Base-by-base conservation (phyloP, 2,888 invertebrate genomes). In the Rotaria socialis region DNA sequence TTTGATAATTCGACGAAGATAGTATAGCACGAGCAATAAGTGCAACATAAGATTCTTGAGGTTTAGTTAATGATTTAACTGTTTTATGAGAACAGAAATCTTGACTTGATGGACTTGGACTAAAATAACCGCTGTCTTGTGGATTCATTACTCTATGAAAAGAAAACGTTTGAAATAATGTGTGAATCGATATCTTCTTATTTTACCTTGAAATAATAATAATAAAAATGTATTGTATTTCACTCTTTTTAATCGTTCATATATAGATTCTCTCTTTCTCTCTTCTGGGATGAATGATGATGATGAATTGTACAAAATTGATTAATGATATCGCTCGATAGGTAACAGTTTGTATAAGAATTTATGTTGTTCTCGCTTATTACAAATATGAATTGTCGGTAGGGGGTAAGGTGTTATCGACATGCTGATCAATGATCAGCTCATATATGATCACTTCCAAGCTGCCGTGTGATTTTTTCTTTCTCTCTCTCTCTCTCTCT, bases 71-170 rank as follows among this genome's bases (percentile, higher is more conserved):
- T 67, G 67, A 0, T 67, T 27, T 67, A 10, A 35, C 3, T 1
- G 14, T 67, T 35, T 67, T 14, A 67, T 35, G 67, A 27, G 35
- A 41, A 67, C 67, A 67, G 3, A 35, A 35, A 85, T 35, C 35
- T n/a, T 84, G 60, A 41, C 50, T 85, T 58, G 85, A 52, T 75
- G 74, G 74, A 74, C 85, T 85, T 35, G 74, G 35, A 85, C 47
- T 55, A 11, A 85, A 86, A 85, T 86, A 86, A 35, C 43, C 43
- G 16, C 67, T 60, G 27, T 85, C 86, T 43, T 86, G 85, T 85
- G 60, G 35, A 67, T 67, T 35, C 67, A 67, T 67, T 35, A 4
- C 16, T 27, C 55, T 55, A 19, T 55, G 52, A 52, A 52, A 16
- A 52, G 14, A 52, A 52, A 55, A 55, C 22, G 5, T 4, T 55